Evolutionary conservation across 2,113 vertebrate species (phyloP).

Genomic region (Mus pahari): DNA sequence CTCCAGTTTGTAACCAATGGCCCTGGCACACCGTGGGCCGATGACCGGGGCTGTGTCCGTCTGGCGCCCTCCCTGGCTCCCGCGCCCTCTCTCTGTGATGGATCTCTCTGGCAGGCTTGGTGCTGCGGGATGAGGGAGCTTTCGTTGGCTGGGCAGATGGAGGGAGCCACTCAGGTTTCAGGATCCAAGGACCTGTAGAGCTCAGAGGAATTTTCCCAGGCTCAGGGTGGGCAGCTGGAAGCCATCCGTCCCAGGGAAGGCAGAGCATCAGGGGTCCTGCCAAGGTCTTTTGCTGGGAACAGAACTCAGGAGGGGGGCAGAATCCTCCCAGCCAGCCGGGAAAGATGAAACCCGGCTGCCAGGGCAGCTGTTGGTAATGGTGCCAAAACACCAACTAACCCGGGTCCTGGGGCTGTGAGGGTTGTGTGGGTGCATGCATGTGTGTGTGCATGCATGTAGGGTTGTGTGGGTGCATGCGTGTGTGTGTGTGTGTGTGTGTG

Average conservation of each 20-base stretch:
- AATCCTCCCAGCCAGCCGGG: constrained; percentile 79
- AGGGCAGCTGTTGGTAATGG: constrained; percentile 85
- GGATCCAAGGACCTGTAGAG: constrained; percentile 78
- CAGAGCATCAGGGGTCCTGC: constrained; percentile 85
- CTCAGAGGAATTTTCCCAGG: constrained; percentile 92
- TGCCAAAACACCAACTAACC: constrained; percentile 60
- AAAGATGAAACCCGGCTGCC: constrained; percentile 81
- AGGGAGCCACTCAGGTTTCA: constrained; percentile 87
- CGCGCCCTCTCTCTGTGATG: neutral
- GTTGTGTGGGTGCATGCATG: neutral
- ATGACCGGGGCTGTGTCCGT: rapidly evolving
- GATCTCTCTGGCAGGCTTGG: neutral
- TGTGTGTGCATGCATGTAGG: no score
- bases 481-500: neutral
- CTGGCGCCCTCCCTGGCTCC: neutral
- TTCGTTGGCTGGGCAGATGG: neutral
- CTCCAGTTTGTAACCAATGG: neutral
- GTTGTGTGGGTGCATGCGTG: no score
- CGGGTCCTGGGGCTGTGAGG: neutral
- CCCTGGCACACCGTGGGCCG: neutral
- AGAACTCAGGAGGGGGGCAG: constrained; percentile 75
- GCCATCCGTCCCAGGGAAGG: constrained; percentile 81
- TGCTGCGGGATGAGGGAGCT: neutral
- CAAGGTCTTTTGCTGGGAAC: constrained; percentile 85
- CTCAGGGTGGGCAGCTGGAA: constrained; percentile 91